Conservation (phyloP, 2,113 vertebrate genomes). For the Piprites chloris region DNA sequence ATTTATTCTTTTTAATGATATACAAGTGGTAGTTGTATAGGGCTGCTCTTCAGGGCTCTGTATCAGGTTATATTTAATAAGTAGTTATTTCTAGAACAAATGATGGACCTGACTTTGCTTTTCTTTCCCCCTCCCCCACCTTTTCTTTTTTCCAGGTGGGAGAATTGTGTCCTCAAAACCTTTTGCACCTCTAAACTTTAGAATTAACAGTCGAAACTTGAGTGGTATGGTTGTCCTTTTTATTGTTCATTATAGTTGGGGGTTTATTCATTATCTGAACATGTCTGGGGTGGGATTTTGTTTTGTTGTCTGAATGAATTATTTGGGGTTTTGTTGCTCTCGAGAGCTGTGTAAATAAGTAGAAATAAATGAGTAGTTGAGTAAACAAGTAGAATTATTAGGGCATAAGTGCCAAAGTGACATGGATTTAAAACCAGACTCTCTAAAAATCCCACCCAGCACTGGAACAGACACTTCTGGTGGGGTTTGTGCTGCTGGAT, state of each 20-base stretch:
- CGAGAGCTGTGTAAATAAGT: neutral
- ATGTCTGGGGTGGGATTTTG: too few relatives aligned
- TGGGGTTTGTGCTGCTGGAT: neutral
- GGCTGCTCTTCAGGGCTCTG: neutral
- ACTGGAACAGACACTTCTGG: neutral
- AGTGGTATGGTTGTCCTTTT: constrained; percentile 81
- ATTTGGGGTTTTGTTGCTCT: neutral
- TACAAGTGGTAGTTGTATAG: neutral
- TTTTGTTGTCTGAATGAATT: too few relatives aligned
- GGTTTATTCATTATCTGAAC: neutral
- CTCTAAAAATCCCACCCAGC: neutral
- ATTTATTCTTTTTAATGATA: neutral
- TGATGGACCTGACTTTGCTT: neutral
- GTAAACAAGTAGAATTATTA: neutral
- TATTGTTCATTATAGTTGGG: neutral
- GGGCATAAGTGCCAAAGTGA: neutral
- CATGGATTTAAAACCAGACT: neutral
- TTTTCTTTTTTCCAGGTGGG: constrained; percentile 79
- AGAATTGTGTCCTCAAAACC: constrained; percentile 99
- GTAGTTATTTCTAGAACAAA: neutral
- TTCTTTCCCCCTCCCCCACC: too few relatives aligned
- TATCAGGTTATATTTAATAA: neutral
- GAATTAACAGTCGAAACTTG: constrained; percentile 99
- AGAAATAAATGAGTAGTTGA: neutral
- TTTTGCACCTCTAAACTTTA: constrained; percentile 98